A percentile compares a stretch with the other conserved stretches of the same genome.
These are phyloP conservation scores for Pseudomyrmex pallidus DNA, from an alignment of 1,140 invertebrate species.

Conservation along the genomic window DNA sequence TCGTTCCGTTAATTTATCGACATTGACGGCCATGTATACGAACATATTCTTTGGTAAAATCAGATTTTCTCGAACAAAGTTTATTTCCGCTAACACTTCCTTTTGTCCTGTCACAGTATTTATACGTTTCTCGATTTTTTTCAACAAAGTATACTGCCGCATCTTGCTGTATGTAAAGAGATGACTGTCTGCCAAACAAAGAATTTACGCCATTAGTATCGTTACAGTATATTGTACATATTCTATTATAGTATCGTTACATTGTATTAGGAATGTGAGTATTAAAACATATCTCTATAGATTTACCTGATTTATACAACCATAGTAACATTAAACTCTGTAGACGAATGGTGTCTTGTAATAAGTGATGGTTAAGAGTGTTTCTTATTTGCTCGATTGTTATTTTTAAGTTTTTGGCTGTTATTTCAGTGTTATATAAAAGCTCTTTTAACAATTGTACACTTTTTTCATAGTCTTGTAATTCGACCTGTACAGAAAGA, in stretches of 20 bases:
- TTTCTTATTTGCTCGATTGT: no score
- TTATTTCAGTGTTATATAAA: constrained; percentile 90
- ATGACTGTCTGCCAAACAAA: constrained; percentile 86
- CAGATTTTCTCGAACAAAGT: constrained; percentile 87
- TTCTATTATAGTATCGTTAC: no score
- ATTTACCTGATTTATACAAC: constrained; percentile 87
- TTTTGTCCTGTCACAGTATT: constrained; percentile 85
- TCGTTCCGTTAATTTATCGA: constrained; percentile 86
- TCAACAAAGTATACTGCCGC: constrained; percentile 92
- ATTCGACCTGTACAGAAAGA: constrained; percentile 87
- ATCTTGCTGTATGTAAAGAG: no score
- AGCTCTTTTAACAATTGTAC: constrained; percentile 92
- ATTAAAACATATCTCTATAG: not conserved
- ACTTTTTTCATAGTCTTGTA: constrained; percentile 90
- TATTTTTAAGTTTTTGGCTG: constrained; percentile 90
- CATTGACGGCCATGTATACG: constrained; percentile 91
- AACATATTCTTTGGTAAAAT: no score
- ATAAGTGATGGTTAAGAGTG: no score
- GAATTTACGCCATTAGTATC: no score
- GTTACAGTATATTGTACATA: not conserved
- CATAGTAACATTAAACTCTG: constrained; percentile 87
- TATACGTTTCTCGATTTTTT: constrained; percentile 87
- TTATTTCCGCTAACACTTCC: constrained; percentile 87
- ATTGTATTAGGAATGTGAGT: not conserved
- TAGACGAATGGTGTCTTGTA: constrained; percentile 83